phyloP scores from a whole-genome alignment of 2,888 invertebrate genomes.

The Aromia moschata region DNA sequence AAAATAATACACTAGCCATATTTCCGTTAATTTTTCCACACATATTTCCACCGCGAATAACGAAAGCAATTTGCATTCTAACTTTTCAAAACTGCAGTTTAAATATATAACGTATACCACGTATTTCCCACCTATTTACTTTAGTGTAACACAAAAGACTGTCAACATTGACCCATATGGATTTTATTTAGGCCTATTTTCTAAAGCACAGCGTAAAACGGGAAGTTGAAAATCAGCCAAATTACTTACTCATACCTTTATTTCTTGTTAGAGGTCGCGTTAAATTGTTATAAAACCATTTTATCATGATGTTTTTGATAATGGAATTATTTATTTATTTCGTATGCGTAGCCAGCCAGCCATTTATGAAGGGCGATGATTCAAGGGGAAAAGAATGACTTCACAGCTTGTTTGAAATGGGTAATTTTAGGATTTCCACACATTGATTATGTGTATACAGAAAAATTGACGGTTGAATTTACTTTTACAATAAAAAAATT shows the following conservation, averaged over 20 bases:
- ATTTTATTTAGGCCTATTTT: slow-evolving; percentile 23
- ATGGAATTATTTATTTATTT: slow-evolving; percentile 1
- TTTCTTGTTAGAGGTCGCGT: slow-evolving; percentile 10
- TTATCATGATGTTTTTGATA: slow-evolving; percentile 3
- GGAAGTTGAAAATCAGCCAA: slow-evolving; percentile 28
- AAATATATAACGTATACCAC: slow-evolving; percentile 3
- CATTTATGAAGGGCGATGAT: slow-evolving; percentile 16
- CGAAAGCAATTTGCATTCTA: too few relatives aligned
- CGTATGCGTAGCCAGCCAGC: background rate
- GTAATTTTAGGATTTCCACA: slow-evolving; percentile 2
- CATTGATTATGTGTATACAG: background rate
- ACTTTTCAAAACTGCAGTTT: too few relatives aligned
- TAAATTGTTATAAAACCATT: slow-evolving; percentile 6
- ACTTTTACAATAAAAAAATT: background rate
- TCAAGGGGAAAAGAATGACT: slow-evolving; percentile 15
- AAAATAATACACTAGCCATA: background rate
- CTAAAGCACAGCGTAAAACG: slow-evolving; percentile 28
- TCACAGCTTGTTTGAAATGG: background rate
- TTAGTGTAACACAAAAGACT: slow-evolving; percentile 13
- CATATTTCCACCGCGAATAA: too few relatives aligned
- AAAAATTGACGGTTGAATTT: background rate
- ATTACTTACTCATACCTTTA: slow-evolving; percentile 7
- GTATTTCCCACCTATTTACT: slow-evolving; percentile 17
- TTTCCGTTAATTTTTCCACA: too few relatives aligned
- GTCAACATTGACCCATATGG: slow-evolving; percentile 28